These are phyloP conservation scores for Trypoxylon attenuatum DNA, from an alignment of 2,888 invertebrate genomes.

Conservation along the genomic window DNA sequence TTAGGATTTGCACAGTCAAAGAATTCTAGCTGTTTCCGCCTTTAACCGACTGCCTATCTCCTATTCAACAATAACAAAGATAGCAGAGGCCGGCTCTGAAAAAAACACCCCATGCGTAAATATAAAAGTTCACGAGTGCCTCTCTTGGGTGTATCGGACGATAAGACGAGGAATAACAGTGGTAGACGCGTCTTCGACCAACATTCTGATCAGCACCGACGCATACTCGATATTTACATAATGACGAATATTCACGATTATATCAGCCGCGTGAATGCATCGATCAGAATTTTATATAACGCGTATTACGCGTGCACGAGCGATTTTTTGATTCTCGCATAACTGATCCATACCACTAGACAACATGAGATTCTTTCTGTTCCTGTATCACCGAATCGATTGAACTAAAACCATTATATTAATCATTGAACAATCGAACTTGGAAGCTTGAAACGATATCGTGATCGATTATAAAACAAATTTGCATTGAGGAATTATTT, in stretches of 20 bases:
- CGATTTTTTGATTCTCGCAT: too few relatives aligned
- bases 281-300: conserved; percentile 3
- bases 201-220: background rate
- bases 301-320: too few relatives aligned
- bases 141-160: conserved; percentile 21
- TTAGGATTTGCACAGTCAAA: background rate
- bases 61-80: conserved; percentile 21
- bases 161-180: conserved; percentile 27
- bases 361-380: too few relatives aligned
- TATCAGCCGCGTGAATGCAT: background rate
- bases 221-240: conserved; percentile 25
- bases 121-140: conserved; percentile 28
- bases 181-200: conserved; percentile 24
- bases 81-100: background rate
- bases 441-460: too few relatives aligned
- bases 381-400: too few relatives aligned
- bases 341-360: too few relatives aligned
- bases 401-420: too few relatives aligned
- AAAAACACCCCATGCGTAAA: conserved; percentile 11
- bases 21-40: conserved; percentile 14
- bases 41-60: conserved; percentile 20
- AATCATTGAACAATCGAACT: too few relatives aligned
- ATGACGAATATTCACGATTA: conserved; percentile 13
- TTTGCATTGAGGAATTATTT: too few relatives aligned
- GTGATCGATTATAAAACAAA: too few relatives aligned